Evolutionary conservation across 2,888 invertebrate species (phyloP).

Genomic region (Drosophila rubida): DNA sequence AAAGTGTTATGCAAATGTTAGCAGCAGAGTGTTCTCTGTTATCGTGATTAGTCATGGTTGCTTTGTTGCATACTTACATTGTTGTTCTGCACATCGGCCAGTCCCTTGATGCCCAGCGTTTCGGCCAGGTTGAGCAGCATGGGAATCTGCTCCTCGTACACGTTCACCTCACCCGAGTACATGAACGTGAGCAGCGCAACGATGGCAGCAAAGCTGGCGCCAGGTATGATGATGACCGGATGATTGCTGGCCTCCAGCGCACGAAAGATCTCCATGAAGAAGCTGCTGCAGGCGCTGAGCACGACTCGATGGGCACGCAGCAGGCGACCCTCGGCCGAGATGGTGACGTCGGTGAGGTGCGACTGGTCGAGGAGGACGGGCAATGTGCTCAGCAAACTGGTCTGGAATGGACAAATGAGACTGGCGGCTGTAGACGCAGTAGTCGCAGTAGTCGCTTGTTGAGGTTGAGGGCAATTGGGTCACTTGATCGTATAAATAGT

Average conservation of each 20-base stretch:
- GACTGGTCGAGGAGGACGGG: constrained; percentile 92
- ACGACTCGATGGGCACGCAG: constrained; percentile 94
- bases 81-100: constrained; percentile 90
- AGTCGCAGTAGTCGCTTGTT: constrained; percentile 2
- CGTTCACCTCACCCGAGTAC: constrained; percentile 95
- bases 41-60: no score
- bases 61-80: constrained; percentile 86
- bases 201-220: constrained; percentile 84
- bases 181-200: constrained; percentile 92
- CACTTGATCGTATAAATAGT: constrained; percentile 70
- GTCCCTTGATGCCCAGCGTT: constrained; percentile 92
- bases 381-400: constrained; percentile 91
- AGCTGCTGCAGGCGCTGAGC: constrained; percentile 95
- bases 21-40: no score
- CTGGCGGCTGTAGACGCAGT: constrained; percentile 7
- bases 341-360: constrained; percentile 93
- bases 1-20: no score
- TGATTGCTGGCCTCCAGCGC: constrained; percentile 84
- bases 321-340: constrained; percentile 93
- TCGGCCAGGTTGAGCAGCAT: constrained; percentile 91
- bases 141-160: constrained; percentile 91
- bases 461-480: constrained; percentile 63
- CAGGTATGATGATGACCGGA: constrained; percentile 85
- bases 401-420: constrained; percentile 86
- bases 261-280: constrained; percentile 94